phyloP scores from a whole-genome alignment of 2,113 vertebrate species.

The Rallus limicola region DNA sequence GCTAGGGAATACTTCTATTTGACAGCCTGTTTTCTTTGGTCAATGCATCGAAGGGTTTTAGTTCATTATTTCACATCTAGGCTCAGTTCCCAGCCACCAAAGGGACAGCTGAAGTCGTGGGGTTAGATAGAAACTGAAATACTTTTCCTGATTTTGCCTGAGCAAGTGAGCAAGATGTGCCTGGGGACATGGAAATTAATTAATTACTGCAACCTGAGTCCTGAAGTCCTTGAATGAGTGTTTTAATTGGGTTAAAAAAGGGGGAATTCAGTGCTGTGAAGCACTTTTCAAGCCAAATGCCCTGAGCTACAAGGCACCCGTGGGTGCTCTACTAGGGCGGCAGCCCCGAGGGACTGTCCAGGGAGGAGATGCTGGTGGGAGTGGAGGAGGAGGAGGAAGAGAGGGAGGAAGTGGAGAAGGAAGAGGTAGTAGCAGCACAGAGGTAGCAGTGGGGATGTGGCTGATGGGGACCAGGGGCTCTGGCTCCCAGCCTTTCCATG shows the following conservation, averaged over 20 bases:
- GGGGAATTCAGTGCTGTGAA: neutral
- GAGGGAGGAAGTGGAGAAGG: neutral
- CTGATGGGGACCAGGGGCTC: neutral
- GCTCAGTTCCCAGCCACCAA: constrained; percentile 21
- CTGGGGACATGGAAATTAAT: neutral
- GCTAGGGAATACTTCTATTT: neutral
- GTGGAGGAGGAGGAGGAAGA: neutral
- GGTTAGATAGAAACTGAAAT: neutral
- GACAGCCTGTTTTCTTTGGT: constrained; percentile 63
- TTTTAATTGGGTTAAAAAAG: neutral
- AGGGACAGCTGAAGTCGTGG: neutral
- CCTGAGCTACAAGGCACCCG: neutral
- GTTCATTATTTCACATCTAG: constrained; percentile 56
- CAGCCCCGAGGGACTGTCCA: accelerated
- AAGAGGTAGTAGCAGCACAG: neutral
- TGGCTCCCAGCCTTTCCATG: accelerated
- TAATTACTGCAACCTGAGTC: neutral
- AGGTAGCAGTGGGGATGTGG: neutral
- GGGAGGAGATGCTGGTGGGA: neutral
- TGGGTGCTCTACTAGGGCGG: neutral
- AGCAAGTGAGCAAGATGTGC: neutral
- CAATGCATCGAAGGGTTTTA: neutral
- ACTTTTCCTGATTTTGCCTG: neutral
- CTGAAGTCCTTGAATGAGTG: neutral
- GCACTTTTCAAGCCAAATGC: neutral